Conservation (phyloP, 2,113 vertebrate species). For the Engystomops pustulosus region DNA sequence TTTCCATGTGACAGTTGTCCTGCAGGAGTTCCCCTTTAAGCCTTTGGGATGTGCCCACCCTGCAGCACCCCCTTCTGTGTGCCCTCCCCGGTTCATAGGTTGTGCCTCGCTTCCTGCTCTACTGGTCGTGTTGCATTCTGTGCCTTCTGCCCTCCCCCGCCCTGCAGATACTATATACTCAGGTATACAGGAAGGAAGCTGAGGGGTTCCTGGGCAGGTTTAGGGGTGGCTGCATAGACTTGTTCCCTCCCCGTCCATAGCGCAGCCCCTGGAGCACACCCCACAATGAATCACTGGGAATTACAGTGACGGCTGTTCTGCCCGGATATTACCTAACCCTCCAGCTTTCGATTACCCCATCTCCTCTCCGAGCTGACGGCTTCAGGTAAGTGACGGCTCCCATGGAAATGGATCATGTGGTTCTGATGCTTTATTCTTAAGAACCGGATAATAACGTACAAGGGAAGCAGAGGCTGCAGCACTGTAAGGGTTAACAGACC, state of each 20-base stretch:
- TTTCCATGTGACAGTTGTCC: too few relatives aligned
- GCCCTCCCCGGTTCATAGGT: not conserved
- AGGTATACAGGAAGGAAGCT: not conserved
- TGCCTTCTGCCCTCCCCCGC: not conserved
- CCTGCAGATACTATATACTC: not conserved
- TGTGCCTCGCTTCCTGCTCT: not conserved
- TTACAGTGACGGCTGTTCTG: not conserved
- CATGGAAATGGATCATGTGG: too few relatives aligned
- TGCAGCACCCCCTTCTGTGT: not conserved
- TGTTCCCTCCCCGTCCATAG: not conserved
- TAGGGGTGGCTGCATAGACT: not conserved
- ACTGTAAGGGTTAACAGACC: too few relatives aligned
- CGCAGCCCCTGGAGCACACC: not conserved
- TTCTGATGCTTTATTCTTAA: too few relatives aligned
- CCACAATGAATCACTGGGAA: not conserved
- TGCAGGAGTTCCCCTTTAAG: too few relatives aligned
- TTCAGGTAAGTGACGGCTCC: not conserved
- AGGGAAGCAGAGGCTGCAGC: too few relatives aligned
- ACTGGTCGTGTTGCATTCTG: not conserved
- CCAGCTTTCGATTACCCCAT: not conserved
- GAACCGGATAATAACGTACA: too few relatives aligned
- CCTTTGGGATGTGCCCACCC: not conserved
- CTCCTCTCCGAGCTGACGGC: not conserved
- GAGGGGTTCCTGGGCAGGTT: not conserved
- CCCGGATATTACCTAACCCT: not conserved